Evolutionary conservation across 2,113 vertebrate genomes (phyloP).

Genomic region (Psophia crepitans): DNA sequence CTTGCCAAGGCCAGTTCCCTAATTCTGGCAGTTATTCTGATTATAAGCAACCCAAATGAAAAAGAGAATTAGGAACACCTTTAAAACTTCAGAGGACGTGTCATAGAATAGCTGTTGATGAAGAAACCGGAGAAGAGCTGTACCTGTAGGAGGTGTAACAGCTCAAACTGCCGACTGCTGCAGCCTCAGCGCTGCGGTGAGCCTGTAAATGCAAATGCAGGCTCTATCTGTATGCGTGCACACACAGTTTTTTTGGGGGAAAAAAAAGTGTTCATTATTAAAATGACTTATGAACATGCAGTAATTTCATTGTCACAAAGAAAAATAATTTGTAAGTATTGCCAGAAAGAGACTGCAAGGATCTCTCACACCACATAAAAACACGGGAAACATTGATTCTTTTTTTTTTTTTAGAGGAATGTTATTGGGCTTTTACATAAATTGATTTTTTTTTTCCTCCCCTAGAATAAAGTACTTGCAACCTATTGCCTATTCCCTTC

Average conservation of each 20-base stretch:
- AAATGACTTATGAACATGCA: not conserved
- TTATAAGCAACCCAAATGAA: not conserved
- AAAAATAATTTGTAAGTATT: conserved; percentile 12
- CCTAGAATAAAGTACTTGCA: not conserved
- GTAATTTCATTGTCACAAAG: not conserved
- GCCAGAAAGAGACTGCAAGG: not conserved
- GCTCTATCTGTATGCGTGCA: not conserved
- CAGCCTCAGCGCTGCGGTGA: not conserved
- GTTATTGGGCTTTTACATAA: conserved; percentile 10
- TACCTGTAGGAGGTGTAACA: not conserved
- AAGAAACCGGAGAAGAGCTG: not conserved
- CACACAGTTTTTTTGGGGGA: no score
- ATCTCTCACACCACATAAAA: not conserved
- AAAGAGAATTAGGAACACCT: not conserved
- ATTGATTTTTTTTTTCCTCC: not conserved
- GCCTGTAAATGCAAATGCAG: not conserved
- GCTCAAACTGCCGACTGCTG: not conserved
- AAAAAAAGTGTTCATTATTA: not conserved
- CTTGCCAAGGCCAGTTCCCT: not conserved
- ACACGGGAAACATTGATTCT: not conserved
- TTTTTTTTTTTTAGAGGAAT: conserved; percentile 20
- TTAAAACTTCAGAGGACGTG: not conserved
- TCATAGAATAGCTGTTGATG: not conserved
- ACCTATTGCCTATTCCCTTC: not conserved
- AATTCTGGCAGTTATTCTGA: not conserved